These are phyloP conservation scores for Polydrusus pterygomalis DNA, from an alignment of 2,888 invertebrate genomes.

Conservation along the genomic window DNA sequence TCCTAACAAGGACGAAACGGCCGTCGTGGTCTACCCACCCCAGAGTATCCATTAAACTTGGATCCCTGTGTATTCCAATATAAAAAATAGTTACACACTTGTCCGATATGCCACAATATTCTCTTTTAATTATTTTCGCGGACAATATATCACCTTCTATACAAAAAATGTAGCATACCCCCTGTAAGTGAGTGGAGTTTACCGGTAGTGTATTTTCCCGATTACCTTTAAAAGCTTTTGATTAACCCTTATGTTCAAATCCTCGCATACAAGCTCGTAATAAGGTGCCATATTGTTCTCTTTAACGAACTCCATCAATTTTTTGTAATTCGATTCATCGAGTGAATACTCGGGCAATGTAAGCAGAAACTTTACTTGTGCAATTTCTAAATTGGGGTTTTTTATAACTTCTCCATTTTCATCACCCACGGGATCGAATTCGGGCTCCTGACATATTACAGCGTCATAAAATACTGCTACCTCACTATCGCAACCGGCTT, in stretches of 20 bases:
- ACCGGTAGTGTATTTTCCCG: background rate
- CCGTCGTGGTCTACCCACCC: too few species aligned
- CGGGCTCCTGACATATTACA: conserved; percentile 33
- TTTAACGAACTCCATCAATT: conserved; percentile 73
- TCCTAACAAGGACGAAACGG: too few species aligned
- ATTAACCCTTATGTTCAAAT: conserved; percentile 73
- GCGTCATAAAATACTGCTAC: conserved; percentile 49
- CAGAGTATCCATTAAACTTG: too few species aligned
- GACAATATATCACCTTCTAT: too few species aligned
- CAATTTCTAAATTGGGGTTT: conserved; percentile 68
- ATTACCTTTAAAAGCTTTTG: conserved; percentile 59
- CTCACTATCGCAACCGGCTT: conserved; percentile 57
- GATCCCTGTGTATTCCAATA: too few species aligned
- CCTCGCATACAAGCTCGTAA: conserved; percentile 75
- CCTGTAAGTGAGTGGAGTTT: too few species aligned
- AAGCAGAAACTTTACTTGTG: conserved; percentile 76
- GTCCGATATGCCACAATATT: too few species aligned
- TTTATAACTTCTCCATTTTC: conserved; percentile 43
- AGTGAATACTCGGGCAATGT: conserved; percentile 72
- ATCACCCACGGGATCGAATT: conserved; percentile 2
- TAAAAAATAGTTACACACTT: too few species aligned
- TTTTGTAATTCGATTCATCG: conserved; percentile 68
- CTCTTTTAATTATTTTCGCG: too few species aligned
- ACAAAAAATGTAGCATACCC: too few species aligned
- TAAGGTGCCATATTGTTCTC: conserved; percentile 79